Conservation (phyloP, 2,888 invertebrate genomes). For the Chirona hameri region DNA sequence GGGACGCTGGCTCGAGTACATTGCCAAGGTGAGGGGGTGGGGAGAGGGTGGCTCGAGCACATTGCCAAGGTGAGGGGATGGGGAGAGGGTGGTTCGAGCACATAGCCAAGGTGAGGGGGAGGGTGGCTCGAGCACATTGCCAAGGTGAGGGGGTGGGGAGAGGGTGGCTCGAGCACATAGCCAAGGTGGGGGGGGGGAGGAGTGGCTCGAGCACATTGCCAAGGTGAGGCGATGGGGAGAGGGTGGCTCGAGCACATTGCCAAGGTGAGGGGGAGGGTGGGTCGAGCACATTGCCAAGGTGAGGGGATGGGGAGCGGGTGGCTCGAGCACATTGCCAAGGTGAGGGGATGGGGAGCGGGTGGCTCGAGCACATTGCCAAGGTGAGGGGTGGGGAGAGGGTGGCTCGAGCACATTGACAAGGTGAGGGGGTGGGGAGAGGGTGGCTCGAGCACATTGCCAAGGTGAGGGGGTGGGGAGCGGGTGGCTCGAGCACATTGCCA, state of each 20-base stretch:
- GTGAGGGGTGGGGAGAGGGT: constrained; percentile 57
- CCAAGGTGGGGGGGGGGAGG: constrained; percentile 66
- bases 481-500: constrained; percentile 97
- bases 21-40: constrained; percentile 77
- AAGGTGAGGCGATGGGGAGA: constrained; percentile 64
- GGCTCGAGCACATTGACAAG: constrained; percentile 98
- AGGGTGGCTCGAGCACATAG: constrained; percentile 97
- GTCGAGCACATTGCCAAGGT: constrained; percentile 97
- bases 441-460: constrained; percentile 99
- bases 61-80: constrained; percentile 81
- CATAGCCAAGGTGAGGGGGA: constrained; percentile 85
- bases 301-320: constrained; percentile 57
- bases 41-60: constrained; percentile 89
- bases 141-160: constrained; percentile 63
- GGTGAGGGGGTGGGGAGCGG: constrained; percentile 54
- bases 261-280: constrained; percentile 87
- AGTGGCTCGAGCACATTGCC: constrained; percentile 96
- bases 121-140: constrained; percentile 97
- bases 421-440: constrained; percentile 52
- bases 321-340: constrained; percentile 97
- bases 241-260: constrained; percentile 98
- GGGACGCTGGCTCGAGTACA: constrained; percentile 95
- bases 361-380: constrained; percentile 98
- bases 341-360: constrained; percentile 54
- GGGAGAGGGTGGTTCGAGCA: constrained; percentile 89